Conservation (phyloP, 1,140 invertebrate genomes). For the Drosophila parvula region DNA sequence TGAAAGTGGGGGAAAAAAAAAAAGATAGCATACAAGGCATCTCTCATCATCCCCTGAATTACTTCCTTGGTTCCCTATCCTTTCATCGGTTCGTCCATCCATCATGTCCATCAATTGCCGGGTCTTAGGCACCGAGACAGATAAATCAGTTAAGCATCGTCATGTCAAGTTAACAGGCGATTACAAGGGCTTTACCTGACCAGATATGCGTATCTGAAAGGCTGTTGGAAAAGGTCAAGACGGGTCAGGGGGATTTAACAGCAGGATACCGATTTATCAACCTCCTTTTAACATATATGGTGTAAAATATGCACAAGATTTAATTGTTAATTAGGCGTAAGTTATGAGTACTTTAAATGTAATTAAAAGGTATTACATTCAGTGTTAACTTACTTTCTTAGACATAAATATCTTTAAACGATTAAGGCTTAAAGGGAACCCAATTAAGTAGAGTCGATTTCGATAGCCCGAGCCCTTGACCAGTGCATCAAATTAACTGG, state of each 20-base stretch:
- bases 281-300: no score
- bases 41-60: conserved; percentile 2
- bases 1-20: conserved; percentile 12
- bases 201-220: conserved; percentile 13
- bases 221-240: conserved; percentile 18
- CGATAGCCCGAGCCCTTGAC: not conserved
- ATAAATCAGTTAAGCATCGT: conserved; percentile 63
- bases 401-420: not conserved
- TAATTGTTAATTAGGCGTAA: not conserved
- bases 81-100: conserved; percentile 35
- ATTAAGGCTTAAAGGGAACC: not conserved
- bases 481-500: conserved; percentile 64
- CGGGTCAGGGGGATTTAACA: not conserved
- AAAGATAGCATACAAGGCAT: not conserved
- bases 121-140: conserved; percentile 48
- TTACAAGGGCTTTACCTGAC: conserved; percentile 58
- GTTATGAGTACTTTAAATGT: not conserved
- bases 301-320: not conserved
- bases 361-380: no score
- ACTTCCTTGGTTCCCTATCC: not conserved
- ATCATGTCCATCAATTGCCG: conserved; percentile 53
- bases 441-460: conserved; percentile 5
- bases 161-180: conserved; percentile 65
- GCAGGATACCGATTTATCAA: no score
- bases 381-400: no score